phyloP scores from a whole-genome alignment of 1,140 invertebrate species.

The Trichonephila clavipes region DNA sequence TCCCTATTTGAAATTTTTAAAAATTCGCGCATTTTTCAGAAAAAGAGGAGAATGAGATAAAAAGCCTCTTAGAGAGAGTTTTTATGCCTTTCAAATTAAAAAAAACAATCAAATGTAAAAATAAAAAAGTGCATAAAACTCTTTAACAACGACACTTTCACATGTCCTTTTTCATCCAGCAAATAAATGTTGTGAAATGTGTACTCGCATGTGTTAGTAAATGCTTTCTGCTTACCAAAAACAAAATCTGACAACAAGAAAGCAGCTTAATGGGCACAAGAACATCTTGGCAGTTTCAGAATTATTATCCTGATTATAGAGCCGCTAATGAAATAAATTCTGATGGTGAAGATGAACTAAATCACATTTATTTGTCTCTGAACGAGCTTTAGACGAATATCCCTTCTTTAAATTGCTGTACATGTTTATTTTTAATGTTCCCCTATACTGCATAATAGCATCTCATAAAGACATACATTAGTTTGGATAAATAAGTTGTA shows the following conservation, averaged over 20 bases:
- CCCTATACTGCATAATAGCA: background rate
- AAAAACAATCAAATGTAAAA: too few relatives aligned
- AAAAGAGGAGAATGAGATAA: too few relatives aligned
- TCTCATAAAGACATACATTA: background rate
- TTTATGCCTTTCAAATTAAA: too few relatives aligned
- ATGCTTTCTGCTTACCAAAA: background rate
- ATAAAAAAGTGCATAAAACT: too few relatives aligned
- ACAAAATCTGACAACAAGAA: background rate
- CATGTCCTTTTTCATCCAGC: background rate
- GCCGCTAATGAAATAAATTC: slow-evolving; percentile 9
- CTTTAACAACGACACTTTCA: too few relatives aligned
- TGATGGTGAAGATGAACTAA: background rate
- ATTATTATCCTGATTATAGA: slow-evolving; percentile 17
- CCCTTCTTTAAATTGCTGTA: slow-evolving; percentile 16
- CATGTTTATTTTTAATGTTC: slow-evolving; percentile 26
- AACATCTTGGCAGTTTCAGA: background rate
- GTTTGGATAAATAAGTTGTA: background rate
- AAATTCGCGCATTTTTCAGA: too few relatives aligned
- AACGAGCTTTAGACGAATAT: background rate
- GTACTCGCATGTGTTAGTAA: background rate
- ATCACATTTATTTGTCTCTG: slow-evolving; percentile 2
- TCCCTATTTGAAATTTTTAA: too few relatives aligned
- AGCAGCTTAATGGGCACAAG: background rate
- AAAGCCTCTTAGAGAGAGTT: too few relatives aligned
- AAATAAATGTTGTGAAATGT: background rate